Conservation (phyloP, 2,888 invertebrate species). For the Nysson spinosus region DNA sequence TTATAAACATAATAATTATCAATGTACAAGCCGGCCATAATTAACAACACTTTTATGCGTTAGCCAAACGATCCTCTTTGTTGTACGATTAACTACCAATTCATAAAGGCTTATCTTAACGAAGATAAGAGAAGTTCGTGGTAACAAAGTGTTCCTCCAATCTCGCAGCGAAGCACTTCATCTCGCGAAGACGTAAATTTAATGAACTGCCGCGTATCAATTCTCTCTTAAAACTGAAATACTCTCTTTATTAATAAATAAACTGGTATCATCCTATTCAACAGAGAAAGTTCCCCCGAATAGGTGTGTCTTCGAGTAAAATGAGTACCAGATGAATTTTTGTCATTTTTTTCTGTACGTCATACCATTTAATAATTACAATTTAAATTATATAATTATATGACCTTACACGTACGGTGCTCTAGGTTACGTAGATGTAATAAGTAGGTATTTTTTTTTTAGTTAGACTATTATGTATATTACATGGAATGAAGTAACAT, state of each 20-base stretch:
- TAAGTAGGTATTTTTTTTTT: constrained; percentile 74
- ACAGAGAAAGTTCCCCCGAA: not conserved
- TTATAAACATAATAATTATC: constrained; percentile 55
- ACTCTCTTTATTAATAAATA: not conserved
- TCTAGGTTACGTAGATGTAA: constrained; percentile 77
- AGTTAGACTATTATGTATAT: constrained; percentile 77
- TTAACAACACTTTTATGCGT: constrained; percentile 45
- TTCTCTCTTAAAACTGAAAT: no score
- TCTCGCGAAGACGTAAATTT: no score
- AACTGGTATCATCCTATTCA: not conserved
- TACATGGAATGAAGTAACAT: constrained; percentile 77
- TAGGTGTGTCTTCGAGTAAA: not conserved
- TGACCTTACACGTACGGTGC: constrained; percentile 76
- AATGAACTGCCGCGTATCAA: no score
- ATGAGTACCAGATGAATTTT: constrained; percentile 1
- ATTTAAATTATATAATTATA: constrained; percentile 77
- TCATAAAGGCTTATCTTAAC: constrained; percentile 33
- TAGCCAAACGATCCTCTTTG: constrained; percentile 3
- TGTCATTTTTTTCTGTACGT: constrained; percentile 65
- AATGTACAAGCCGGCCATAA: constrained; percentile 33
- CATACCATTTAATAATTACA: constrained; percentile 78
- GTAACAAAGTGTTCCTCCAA: no score
- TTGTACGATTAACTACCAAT: constrained; percentile 30
- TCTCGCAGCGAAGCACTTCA: no score
- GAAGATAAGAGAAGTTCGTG: no score